Evolutionary conservation across 2,888 invertebrate genomes (phyloP), one percentile per base, ranked within the genome.

Genomic region (Falcaria lacertinaria): DNA sequence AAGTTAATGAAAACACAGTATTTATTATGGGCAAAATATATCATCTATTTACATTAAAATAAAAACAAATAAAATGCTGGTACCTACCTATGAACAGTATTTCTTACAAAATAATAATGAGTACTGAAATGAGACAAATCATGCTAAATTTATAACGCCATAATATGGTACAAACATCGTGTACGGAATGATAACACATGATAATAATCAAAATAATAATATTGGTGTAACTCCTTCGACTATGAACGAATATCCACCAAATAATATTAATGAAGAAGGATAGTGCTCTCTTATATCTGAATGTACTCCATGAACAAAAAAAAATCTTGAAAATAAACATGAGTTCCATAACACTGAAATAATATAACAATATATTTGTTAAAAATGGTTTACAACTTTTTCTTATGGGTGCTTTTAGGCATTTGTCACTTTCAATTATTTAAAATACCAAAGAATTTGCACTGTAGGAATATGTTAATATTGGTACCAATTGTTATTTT

Each of bases 21-120:
- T 57, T 42, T 80, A 80, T 79, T 86, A 85, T 83, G 84, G 87
- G 84, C 85, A 89, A 89, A 89, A 89, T 89, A 88, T 87, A 87
- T 84, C 71, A 74, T 84, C 77, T 88, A 88, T 88, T 86, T 88
- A 87, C 88, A 89, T 74, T 76, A 80, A 28, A 28, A 28, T 72
- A 65, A 78, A 74, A 82, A 75, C 78, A 78, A 74, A 74, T 75
- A 80, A 85, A 85, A 85, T 85, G 83, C 80, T 80, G 82, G 75
- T 57, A 69, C 65, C 69, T 57, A 69, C 65, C 69, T 83, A 84
- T 82, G 79, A 85, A 87, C 85, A 82, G 80, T 80, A 78, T 73
- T 77, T 70, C 79, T 80, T 82, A 83, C 75, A 76, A 78, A 75
- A n/a, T 74, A 70, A 75, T 62, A 74, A 78, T 75, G 80, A 84